These are phyloP conservation scores for Hetaerina titia DNA, from an alignment of 2,888 invertebrate genomes.

Conservation along the genomic window DNA sequence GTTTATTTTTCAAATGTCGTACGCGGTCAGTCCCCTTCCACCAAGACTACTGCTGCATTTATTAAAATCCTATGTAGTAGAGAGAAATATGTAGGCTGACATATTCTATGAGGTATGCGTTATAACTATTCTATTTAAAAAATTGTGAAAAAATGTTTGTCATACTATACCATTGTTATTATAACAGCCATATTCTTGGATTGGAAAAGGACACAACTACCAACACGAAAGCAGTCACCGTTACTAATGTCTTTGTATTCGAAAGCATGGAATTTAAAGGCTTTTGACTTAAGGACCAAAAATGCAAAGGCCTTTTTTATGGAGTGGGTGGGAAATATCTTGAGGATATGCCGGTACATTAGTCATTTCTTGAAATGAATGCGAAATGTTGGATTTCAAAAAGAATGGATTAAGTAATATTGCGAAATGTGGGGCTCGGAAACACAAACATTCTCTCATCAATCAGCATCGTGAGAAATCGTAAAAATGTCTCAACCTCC, in stretches of 20 bases:
- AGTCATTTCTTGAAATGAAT: neutral
- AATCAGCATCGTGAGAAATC: neutral
- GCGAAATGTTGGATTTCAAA: neutral
- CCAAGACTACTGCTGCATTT: too few species aligned
- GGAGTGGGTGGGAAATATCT: neutral
- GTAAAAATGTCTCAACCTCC: neutral
- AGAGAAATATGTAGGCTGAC: too few species aligned
- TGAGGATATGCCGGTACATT: neutral
- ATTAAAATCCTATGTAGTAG: too few species aligned
- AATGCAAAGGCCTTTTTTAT: too few species aligned
- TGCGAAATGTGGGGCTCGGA: neutral
- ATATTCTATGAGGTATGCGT: too few species aligned
- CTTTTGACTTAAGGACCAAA: neutral
- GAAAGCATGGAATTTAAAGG: neutral
- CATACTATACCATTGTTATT: neutral
- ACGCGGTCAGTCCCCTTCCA: too few species aligned
- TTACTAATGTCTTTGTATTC: neutral
- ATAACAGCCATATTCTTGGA: neutral
- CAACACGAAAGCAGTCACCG: neutral
- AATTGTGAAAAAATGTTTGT: too few species aligned
- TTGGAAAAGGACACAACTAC: neutral
- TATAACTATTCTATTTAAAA: too few species aligned
- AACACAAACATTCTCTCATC: neutral
- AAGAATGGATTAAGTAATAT: neutral
- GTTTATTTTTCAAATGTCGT: too few species aligned